Evolutionary conservation across 2,113 vertebrate genomes (phyloP).

Genomic region (Syngnathoides biaculeatus): DNA sequence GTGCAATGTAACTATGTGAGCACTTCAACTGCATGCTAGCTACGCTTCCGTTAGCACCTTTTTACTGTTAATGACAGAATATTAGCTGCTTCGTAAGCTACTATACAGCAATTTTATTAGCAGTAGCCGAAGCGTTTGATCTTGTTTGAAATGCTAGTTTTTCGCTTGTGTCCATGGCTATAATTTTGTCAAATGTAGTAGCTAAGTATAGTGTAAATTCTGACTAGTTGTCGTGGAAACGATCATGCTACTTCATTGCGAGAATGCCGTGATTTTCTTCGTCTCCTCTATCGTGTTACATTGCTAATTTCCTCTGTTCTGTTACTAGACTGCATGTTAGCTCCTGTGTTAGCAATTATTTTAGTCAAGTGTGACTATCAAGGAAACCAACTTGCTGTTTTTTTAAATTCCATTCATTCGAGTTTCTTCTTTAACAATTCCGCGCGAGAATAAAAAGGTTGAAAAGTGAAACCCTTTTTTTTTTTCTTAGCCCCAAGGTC

Average conservation of each 20-base stretch:
- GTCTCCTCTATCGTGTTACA: no score
- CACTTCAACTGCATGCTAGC: not conserved
- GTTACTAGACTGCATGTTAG: not conserved
- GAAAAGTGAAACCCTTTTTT: not conserved
- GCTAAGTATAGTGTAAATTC: no score
- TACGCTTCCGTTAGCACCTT: not conserved
- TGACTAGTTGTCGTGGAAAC: no score
- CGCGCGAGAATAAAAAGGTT: not conserved
- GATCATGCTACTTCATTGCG: not conserved
- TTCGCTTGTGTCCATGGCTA: not conserved
- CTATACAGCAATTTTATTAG: no score
- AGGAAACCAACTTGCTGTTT: not conserved
- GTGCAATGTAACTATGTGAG: no score
- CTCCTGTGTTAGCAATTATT: not conserved
- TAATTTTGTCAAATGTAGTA: no score
- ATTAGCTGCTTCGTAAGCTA: no score
- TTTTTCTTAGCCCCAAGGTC: slow-evolving; percentile 3
- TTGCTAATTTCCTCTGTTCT: not conserved
- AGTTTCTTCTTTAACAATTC: not conserved
- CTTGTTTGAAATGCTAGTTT: not conserved
- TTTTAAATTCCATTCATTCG: not conserved
- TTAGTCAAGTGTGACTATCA: not conserved
- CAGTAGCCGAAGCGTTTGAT: no score
- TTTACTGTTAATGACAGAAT: no score
- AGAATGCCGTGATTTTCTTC: not conserved